Conservation (phyloP, 2,888 invertebrate genomes). For the Drosophila neotestacea region DNA sequence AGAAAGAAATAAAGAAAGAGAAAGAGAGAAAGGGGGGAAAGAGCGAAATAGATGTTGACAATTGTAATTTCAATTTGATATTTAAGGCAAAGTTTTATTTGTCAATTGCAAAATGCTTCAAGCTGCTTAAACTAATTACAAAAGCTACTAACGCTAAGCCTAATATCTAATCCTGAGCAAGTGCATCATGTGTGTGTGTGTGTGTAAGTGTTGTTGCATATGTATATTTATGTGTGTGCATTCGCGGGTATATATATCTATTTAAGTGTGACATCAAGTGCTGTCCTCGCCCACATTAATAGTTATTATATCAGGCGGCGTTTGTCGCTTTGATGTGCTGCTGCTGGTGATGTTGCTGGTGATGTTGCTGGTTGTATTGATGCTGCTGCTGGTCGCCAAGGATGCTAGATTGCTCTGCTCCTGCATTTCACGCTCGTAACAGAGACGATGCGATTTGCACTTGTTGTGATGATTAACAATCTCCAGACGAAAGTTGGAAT, state of each 20-base stretch:
- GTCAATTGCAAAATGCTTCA: conserved; percentile 69
- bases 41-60: conserved; percentile 16
- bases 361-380: conserved; percentile 3
- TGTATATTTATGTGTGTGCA: conserved; percentile 24
- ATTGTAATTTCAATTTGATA: conserved; percentile 20
- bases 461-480: conserved; percentile 92
- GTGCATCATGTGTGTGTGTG: conserved; percentile 41
- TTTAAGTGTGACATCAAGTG: conserved; percentile 31
- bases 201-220: conserved; percentile 13
- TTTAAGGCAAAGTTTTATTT: conserved; percentile 20
- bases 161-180: conserved; percentile 71
- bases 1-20: conserved; percentile 1
- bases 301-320: conserved; percentile 77
- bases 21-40: conserved; percentile 10
- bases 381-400: conserved; percentile 5
- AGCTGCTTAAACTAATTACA: conserved; percentile 54
- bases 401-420: conserved; percentile 50
- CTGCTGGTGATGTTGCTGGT: conserved; percentile 15
- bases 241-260: conserved; percentile 13
- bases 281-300: conserved; percentile 82
- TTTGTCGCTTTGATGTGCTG: conserved; percentile 25
- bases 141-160: conserved; percentile 49
- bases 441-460: conserved; percentile 91
- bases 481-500: conserved; percentile 91
- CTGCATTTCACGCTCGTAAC: conserved; percentile 86